These are phyloP conservation scores for Scaptomyza graminum DNA, from an alignment of 1,140 invertebrate species.

Conservation along the genomic window DNA sequence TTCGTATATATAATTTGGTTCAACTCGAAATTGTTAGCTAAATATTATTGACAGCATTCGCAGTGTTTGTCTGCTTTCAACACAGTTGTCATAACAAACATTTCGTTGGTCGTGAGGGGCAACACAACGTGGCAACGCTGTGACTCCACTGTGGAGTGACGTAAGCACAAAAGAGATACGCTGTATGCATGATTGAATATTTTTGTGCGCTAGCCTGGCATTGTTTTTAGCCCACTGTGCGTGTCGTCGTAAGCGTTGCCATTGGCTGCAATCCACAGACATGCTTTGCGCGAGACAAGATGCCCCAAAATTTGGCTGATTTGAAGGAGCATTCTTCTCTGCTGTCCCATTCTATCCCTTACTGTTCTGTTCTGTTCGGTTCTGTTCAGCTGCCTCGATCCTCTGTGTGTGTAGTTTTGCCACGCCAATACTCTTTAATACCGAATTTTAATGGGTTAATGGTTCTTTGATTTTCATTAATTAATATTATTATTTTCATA, in stretches of 20 bases:
- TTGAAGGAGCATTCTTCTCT: not conserved
- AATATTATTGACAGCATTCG: constrained; percentile 33
- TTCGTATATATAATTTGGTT: not conserved
- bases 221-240: constrained; percentile 8
- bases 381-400: constrained; percentile 21
- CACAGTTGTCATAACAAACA: constrained; percentile 46
- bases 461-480: not conserved
- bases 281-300: not conserved
- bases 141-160: no score
- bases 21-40: constrained; percentile 18
- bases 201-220: no score
- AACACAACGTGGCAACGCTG: constrained; percentile 1
- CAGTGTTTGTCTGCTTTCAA: constrained; percentile 39
- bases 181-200: not conserved
- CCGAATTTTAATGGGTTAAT: no score
- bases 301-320: constrained; percentile 18
- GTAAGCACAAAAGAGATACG: no score
- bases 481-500: not conserved
- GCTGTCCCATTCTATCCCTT: no score
- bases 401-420: not conserved
- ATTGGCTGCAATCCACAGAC: constrained; percentile 2
- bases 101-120: constrained; percentile 10
- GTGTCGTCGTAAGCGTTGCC: constrained; percentile 1
- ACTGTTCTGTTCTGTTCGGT: not conserved
- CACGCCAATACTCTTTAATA: not conserved